These are phyloP conservation scores for Pimephales promelas DNA, from an alignment of 2,113 vertebrate species.

Conservation along the genomic window DNA sequence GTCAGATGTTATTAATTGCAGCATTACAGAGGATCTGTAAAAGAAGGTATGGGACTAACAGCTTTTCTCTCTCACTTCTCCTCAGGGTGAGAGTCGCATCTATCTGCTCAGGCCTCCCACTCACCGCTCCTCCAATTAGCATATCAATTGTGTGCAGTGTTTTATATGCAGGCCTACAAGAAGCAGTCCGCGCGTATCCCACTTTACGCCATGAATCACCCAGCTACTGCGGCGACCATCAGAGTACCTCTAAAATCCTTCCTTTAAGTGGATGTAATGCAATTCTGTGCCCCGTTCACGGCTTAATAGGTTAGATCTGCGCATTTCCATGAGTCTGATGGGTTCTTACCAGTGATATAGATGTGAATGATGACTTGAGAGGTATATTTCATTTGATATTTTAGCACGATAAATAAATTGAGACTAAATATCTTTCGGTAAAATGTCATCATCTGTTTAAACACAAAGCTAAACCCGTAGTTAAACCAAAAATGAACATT, in stretches of 20 bases:
- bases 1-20: slow-evolving; percentile 50
- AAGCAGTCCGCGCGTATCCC: slow-evolving; percentile 29
- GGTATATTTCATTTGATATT: neutral
- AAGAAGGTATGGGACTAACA: slow-evolving; percentile 39
- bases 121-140: slow-evolving; percentile 39
- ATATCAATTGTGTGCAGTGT: slow-evolving; percentile 48
- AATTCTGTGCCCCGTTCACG: neutral
- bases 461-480: neutral
- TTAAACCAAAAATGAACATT: neutral
- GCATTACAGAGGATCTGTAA: slow-evolving; percentile 45
- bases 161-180: slow-evolving; percentile 40
- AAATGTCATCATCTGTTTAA: neutral
- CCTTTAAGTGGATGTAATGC: slow-evolving; percentile 35
- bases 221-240: neutral
- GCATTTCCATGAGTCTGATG: slow-evolving; percentile 24
- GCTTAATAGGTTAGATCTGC: slow-evolving; percentile 22
- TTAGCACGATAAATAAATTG: neutral
- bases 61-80: slow-evolving; percentile 31
- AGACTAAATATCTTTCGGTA: neutral
- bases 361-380: slow-evolving; percentile 12
- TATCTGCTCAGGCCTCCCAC: slow-evolving; percentile 47
- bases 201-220: slow-evolving; percentile 30
- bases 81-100: slow-evolving; percentile 35
- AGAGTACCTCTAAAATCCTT: slow-evolving; percentile 30
- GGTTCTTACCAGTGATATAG: neutral